A percentile compares a stretch with the other conserved stretches of the same genome.
phyloP scores from a whole-genome alignment of 64 coral and sea anemone genomes.

The Cladopsammia gracilis region DNA sequence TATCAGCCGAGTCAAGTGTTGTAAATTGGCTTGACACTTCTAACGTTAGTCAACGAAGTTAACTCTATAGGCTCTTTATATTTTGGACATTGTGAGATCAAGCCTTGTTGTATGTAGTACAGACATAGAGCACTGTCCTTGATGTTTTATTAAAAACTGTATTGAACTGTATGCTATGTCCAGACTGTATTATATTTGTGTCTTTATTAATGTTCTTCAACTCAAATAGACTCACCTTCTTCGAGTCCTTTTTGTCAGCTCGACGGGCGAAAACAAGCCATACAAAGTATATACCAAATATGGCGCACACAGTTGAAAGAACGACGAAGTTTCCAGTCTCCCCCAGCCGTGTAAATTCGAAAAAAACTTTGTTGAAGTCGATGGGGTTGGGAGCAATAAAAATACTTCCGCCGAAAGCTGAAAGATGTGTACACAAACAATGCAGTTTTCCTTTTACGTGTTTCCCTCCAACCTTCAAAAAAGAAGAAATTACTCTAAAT shows the following conservation, averaged over 20 bases:
- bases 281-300: no score
- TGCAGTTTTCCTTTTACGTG: not conserved
- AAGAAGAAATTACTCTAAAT: not conserved
- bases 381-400: constrained; percentile 62
- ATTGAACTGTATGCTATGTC: no score
- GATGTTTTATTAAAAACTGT: no score
- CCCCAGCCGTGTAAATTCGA: not conserved
- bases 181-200: no score
- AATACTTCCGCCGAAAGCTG: constrained; percentile 1
- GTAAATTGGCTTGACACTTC: no score
- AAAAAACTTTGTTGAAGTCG: constrained; percentile 16
- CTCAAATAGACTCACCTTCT: not conserved
- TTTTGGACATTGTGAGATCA: no score
- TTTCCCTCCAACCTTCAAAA: constrained; percentile 5
- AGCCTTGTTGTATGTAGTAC: no score
- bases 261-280: not conserved
- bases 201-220: not conserved
- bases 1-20: no score
- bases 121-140: no score
- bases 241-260: not conserved
- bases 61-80: no score
- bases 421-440: constrained; percentile 47
- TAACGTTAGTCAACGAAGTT: no score
- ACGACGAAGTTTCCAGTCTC: constrained; percentile 1
- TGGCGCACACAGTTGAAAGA: not conserved